Conservation (phyloP, 2,113 vertebrate species). For the Oplegnathus fasciatus region DNA sequence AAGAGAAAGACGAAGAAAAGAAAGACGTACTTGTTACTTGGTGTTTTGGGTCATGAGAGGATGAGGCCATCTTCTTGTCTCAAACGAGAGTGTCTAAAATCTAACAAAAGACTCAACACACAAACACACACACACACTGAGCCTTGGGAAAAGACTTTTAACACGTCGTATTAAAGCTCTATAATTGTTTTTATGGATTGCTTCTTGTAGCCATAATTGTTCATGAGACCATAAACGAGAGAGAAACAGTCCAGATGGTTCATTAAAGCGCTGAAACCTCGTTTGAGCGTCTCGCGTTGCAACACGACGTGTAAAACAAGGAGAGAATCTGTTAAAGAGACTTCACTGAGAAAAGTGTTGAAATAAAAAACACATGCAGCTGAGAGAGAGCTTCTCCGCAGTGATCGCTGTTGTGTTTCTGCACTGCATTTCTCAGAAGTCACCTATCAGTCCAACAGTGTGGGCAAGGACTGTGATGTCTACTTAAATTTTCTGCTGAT, state of each 20-base stretch:
- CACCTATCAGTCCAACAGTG: not conserved
- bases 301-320: slow-evolving; percentile 29
- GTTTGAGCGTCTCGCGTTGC: not conserved
- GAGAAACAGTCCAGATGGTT: slow-evolving; percentile 40
- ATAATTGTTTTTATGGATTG: slow-evolving; percentile 62
- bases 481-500: not conserved
- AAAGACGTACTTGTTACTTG: not conserved
- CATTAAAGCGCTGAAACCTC: slow-evolving; percentile 7
- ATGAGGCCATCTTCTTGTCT: not conserved
- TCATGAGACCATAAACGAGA: slow-evolving; percentile 60
- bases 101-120: slow-evolving; percentile 8
- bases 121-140: slow-evolving; percentile 18
- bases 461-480: not conserved
- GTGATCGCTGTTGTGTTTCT: not conserved
- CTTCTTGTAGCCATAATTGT: slow-evolving; percentile 63
- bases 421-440: not conserved
- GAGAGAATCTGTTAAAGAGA: slow-evolving; percentile 29
- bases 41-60: not conserved
- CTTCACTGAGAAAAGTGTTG: slow-evolving; percentile 5
- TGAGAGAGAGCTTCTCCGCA: not conserved
- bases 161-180: slow-evolving; percentile 51
- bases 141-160: slow-evolving; percentile 42
- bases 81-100: not conserved
- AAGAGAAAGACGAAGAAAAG: not conserved
- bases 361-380: slow-evolving; percentile 29